Evolutionary conservation across 92 coral and sea anemone species (phyloP).

Genomic region (Paramuricea clavata): DNA sequence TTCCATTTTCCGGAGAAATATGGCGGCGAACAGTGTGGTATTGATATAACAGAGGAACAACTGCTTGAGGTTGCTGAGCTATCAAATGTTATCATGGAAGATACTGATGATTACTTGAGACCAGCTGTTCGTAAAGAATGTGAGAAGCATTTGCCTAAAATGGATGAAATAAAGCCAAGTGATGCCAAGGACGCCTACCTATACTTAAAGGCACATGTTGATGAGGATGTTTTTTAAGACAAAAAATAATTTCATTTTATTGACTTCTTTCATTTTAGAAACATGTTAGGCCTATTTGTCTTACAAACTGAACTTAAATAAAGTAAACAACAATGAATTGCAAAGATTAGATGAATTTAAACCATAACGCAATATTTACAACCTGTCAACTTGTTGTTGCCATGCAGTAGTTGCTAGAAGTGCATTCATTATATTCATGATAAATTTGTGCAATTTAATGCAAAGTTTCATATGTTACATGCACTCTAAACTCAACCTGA

Average conservation of each 20-base stretch:
- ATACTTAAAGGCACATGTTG: slow-evolving; percentile 37
- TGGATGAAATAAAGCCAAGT: slow-evolving; percentile 29
- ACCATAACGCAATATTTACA: neutral
- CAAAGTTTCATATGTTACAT: too few species aligned
- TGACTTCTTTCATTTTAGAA: too few species aligned
- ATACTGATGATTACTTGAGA: slow-evolving; percentile 45
- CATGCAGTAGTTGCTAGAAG: neutral
- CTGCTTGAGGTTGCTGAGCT: slow-evolving; percentile 47
- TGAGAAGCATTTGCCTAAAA: slow-evolving; percentile 42
- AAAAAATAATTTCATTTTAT: too few species aligned
- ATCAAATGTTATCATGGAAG: slow-evolving; percentile 39
- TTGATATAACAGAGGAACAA: slow-evolving; percentile 35
- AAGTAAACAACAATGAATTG: too few species aligned
- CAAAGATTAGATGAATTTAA: neutral
- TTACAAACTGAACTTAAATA: too few species aligned
- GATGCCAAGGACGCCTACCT: slow-evolving; percentile 57
- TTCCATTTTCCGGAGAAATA: slow-evolving; percentile 55
- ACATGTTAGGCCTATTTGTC: too few species aligned
- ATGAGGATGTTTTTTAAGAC: too few species aligned
- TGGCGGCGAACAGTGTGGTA: slow-evolving; percentile 62
- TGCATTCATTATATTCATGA: neutral
- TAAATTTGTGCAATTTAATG: too few species aligned
- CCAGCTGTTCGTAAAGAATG: slow-evolving; percentile 34
- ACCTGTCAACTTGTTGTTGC: neutral
- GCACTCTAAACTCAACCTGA: neutral